phyloP scores from a whole-genome alignment of 1,140 invertebrate species.

The Agrilus planipennis region DNA sequence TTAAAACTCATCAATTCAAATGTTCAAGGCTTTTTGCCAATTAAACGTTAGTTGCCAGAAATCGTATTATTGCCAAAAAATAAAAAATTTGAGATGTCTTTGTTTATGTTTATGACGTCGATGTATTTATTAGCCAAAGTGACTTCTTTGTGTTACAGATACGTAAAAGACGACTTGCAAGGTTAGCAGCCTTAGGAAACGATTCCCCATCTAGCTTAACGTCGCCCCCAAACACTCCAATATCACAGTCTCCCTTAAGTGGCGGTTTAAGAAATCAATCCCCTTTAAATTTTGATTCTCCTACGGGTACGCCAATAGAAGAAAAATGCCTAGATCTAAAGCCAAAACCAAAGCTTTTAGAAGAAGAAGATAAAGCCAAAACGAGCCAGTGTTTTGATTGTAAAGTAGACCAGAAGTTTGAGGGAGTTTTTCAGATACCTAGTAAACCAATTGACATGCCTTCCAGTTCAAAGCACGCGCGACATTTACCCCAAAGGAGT shows the following conservation, averaged over 20 bases:
- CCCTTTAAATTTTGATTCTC: constrained; percentile 22
- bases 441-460: constrained; percentile 28
- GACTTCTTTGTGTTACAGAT: too few species aligned
- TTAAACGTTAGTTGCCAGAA: too few species aligned
- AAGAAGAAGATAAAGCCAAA: constrained; percentile 1
- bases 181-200: constrained; percentile 42
- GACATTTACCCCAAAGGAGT: constrained; percentile 21
- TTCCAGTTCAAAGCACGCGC: constrained; percentile 17
- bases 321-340: constrained; percentile 9
- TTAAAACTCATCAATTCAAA: too few species aligned
- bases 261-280: constrained; percentile 24
- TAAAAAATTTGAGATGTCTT: constrained; percentile 5
- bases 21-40: too few species aligned
- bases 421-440: constrained; percentile 26
- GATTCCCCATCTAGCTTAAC: constrained; percentile 27
- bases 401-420: constrained; percentile 4
- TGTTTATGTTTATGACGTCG: too few species aligned
- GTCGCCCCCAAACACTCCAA: constrained; percentile 28
- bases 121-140: too few species aligned
- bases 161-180: constrained; percentile 51
- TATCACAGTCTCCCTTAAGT: constrained; percentile 25
- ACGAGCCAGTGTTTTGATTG: too few species aligned
- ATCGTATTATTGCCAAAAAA: constrained; percentile 8
- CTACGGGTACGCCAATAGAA: constrained; percentile 15
- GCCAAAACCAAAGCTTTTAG: background rate